Base-by-base conservation (phyloP, 2,888 invertebrate genomes). In the Clanis bilineata region DNA sequence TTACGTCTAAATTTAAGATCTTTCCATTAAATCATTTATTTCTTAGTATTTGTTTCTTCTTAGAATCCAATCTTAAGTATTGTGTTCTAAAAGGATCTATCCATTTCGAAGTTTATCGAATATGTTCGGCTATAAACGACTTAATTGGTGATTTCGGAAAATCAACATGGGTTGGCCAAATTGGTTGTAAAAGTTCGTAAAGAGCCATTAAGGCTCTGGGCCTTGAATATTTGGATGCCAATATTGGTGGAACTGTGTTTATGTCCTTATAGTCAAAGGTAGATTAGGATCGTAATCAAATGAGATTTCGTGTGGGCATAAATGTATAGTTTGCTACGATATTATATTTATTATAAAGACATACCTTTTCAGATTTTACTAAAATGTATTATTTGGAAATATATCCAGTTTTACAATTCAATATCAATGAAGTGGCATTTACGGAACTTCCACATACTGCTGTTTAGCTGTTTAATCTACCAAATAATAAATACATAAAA, bases 81-180 rank as follows among this genome's bases (percentile, higher is more conserved):
- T 28, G 18, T 32, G 18, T 15, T 41, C 3, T 0, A 3, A 3
- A 32, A 18, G 10, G 51, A 10, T 21, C 10, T 28, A 32, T 9
- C 18, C 9, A 18, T 32, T 18, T 22, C 12, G 12, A 18, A 32
- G 51, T 51, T 51, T 10, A 3, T 4, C 51, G 10, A 51, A 32
- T 51, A 32, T 32, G 32, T 32, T 51, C 32, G 32, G 18, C 28
- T 21, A 51, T 32, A 51, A 51, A 32, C 4, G 32, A 32, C 66
- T 64, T 73, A 71, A 73, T 76, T 68, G 63, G 69, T 68, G 66
- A 68, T 74, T 72, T 62, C 41, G 57, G 45, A 44, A 71, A 68
- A 68, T 68, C 76, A 73, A 76, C 69, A 71, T 72, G 69, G 76
- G 76, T 70, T 67, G 62, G 62, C 67, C 68, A 74, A 74, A 77